Base-by-base conservation (phyloP, 2,797 vertebrate genomes). In the Gephyroberyx darwinii region DNA sequence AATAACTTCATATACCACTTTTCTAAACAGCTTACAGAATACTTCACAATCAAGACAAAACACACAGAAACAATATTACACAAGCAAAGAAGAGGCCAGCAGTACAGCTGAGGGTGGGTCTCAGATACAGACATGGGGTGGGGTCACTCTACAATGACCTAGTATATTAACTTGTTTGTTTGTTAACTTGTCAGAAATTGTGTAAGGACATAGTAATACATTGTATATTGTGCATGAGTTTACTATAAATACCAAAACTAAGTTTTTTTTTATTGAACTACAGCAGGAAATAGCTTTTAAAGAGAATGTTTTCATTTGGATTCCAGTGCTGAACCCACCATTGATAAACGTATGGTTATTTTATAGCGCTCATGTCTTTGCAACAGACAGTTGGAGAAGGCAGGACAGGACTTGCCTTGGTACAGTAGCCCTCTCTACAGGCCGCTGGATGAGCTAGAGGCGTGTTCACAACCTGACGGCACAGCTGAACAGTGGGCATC, bases 371-470 rank as follows among this genome's bases (percentile, higher is more conserved):
- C 17, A 35, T 31, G 8, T 65, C 64, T n/a, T 35, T 52, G 52
- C 14, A 41, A 37, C 14, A 73, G 20, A 77, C 35, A 61, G 9
- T 50, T 8, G 30, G 52, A 51, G 51, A 63, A 22, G 47, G 35
- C 84, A 80, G 22, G 85, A 79, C 43, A 20, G 20, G 50, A 77
- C 81, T 72, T 85, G 86, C 19, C 71, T 54, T 50, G 0, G 14
- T 5, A 7, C 62, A 39, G 54, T 3, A 53, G 13, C 70, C 39
- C 43, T 54, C 59, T 26, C 26, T 26, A 26, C 16, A 45, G 48
- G 19, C 3, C 2, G 60, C 22, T 54, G 33, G 2, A 65, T n/a
- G 43, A 30, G 8, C 43, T 2, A 61, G 26, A 75, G 35, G 63
- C 19, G 50, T 76, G 78, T 55, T 48, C 20, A 13, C 30, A 68